These are phyloP conservation scores for Turritopsis rubra DNA, from an alignment of 30 jellyfish, hydroid and myxozoan species.

Conservation along the genomic window DNA sequence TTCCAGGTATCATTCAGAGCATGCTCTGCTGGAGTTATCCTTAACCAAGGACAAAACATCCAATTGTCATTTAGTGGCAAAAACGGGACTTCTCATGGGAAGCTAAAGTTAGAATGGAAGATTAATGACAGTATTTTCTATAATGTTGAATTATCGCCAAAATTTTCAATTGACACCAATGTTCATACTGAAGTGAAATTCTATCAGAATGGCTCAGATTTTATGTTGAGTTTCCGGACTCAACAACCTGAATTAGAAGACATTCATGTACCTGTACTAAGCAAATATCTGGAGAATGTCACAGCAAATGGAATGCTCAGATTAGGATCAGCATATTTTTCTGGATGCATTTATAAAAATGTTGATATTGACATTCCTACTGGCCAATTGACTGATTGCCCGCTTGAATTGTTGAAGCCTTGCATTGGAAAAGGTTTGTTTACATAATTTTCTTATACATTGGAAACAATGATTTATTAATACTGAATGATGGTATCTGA, in stretches of 20 bases:
- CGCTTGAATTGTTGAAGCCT: not conserved
- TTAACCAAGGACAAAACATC: not conserved
- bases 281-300: not conserved
- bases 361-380: not conserved
- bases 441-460: not conserved
- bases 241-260: not conserved
- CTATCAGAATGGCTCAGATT: not conserved
- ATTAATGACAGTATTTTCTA: not conserved
- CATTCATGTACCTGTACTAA: not conserved
- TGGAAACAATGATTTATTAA: too few relatives aligned
- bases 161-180: not conserved
- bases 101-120: not conserved
- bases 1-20: slow-evolving; percentile 3
- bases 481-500: too few relatives aligned
- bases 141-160: not conserved
- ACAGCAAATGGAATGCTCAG: not conserved
- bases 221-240: not conserved
- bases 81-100: not conserved
- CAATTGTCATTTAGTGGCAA: not conserved
- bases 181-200: not conserved
- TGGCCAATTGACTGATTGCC: not conserved
- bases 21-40: not conserved
- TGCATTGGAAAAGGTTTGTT: slow-evolving; percentile 7
- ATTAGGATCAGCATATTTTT: not conserved
- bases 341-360: slow-evolving; percentile 10